These are phyloP conservation scores for Sisyra terminalis DNA, from an alignment of 2,888 invertebrate species.

Conservation along the genomic window DNA sequence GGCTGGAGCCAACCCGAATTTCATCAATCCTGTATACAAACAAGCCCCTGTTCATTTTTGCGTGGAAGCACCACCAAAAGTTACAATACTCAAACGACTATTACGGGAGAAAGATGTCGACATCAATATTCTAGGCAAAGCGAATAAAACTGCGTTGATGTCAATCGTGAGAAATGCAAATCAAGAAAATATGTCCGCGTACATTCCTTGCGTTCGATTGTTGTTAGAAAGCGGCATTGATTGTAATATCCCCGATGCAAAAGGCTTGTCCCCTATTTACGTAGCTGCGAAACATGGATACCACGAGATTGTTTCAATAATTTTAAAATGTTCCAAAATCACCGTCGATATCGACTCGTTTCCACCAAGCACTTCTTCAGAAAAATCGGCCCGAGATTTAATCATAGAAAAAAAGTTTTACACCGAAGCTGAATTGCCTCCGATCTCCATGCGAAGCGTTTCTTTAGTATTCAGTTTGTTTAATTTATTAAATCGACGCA, in stretches of 20 bases:
- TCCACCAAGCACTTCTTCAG: slow-evolving; percentile 27
- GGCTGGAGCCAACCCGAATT: slow-evolving; percentile 42
- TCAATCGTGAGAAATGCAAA: slow-evolving; percentile 28
- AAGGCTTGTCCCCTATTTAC: slow-evolving; percentile 38
- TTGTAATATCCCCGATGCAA: slow-evolving; percentile 35
- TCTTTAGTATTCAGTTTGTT: slow-evolving; percentile 10
- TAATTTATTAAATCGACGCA: slow-evolving; percentile 12
- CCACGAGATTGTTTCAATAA: slow-evolving; percentile 32
- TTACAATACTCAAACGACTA: slow-evolving; percentile 29
- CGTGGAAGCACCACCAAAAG: slow-evolving; percentile 31
- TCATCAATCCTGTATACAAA: slow-evolving; percentile 34
- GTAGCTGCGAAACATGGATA: slow-evolving; percentile 41
- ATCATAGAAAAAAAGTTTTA: slow-evolving; percentile 26
- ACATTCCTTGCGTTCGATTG: slow-evolving; percentile 32
- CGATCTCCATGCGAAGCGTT: slow-evolving; percentile 9
- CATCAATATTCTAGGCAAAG: slow-evolving; percentile 32
- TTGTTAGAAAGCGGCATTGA: slow-evolving; percentile 37
- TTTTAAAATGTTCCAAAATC: slow-evolving; percentile 32
- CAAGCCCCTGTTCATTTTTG: slow-evolving; percentile 51
- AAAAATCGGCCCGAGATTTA: slow-evolving; percentile 37
- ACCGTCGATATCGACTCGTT: slow-evolving; percentile 39
- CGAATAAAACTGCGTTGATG: slow-evolving; percentile 32
- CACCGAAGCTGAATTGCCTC: slow-evolving; percentile 15
- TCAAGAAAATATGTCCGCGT: slow-evolving; percentile 23
- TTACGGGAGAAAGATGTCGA: slow-evolving; percentile 31